phyloP scores from a whole-genome alignment of 2,888 invertebrate genomes.

The Rosalia funebris region DNA sequence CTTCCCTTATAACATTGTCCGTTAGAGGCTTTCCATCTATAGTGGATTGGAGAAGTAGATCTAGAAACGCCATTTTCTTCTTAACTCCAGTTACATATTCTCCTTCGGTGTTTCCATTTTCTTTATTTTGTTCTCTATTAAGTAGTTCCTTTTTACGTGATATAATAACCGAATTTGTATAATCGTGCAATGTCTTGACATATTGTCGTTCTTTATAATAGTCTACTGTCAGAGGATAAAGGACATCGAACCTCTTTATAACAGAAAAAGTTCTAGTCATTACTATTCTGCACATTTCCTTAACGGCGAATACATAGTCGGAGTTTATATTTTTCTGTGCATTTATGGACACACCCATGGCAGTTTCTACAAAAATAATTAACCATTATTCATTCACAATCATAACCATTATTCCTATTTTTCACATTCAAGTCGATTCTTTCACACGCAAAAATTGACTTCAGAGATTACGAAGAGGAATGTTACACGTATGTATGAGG shows the following conservation, averaged over 20 bases:
- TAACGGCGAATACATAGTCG: conserved; percentile 79
- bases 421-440: too few species aligned
- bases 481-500: not conserved
- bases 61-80: conserved; percentile 74
- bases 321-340: conserved; percentile 77
- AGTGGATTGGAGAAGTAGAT: conserved; percentile 68
- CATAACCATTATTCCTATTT: too few species aligned
- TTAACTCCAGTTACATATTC: conserved; percentile 53
- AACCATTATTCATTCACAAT: not conserved
- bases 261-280: conserved; percentile 56
- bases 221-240: conserved; percentile 68
- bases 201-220: conserved; percentile 65
- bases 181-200: conserved; percentile 64
- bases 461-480: not conserved
- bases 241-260: conserved; percentile 60
- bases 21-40: conserved; percentile 70
- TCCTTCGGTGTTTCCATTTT: conserved; percentile 3
- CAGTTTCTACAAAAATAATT: conserved; percentile 71
- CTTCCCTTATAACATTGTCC: conserved; percentile 71
- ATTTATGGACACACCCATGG: conserved; percentile 82
- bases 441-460: not conserved
- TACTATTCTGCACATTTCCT: conserved; percentile 62
- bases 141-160: conserved; percentile 20
- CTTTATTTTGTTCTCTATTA: conserved; percentile 15
- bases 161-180: conserved; percentile 68